Evolutionary conservation across 2,113 vertebrate genomes (phyloP), one percentile per base, ranked within the genome.

Genomic region (Otolemur garnettii): DNA sequence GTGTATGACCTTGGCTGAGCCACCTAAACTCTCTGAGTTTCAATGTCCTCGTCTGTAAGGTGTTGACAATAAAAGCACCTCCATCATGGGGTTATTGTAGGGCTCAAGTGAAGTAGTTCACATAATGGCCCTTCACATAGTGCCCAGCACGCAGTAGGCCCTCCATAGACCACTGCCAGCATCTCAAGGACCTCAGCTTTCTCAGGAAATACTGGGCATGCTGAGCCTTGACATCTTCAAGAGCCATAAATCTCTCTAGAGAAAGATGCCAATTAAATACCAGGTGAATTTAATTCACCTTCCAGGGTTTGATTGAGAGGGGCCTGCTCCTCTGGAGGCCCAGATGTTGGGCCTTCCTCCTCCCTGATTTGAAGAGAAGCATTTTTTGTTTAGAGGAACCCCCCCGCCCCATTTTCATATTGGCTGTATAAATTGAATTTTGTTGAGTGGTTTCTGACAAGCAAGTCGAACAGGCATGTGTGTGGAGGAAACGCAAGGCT

Each of bases 341-440:
- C 81, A 45, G 50, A 33, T 66, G 28, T 24, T 4, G 12, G 45
- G 71, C 64, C 35, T 80, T 74, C 60, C n/a, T 93, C 45, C 78
- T 57, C 24, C 19, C 4, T 45, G 18, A 74, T 22, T 84, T 35
- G 38, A 87, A 92, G 62, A 60, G 38, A 81, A 71, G 59, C 12
- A 22, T 4, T 60, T 95, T 96, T 74, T 69, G 88, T 79, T 97
- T 59, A 42, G 57, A 57, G 57, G 26, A n/a, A 57, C 33, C 74
- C 45, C 45, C 45, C 8, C 45, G 45, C 45, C 60, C 33, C 55
- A 21, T 33, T 80, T 92, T 90, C 78, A 38, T 45, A 38, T 22
- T 66, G 80, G 24, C 42, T 96, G 81, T 77, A 87, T 62, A 90
- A 92, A 85, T 80, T 74, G 84, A 90, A 82, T 90, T 95, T 87